Base-by-base conservation (phyloP, 1,140 invertebrate genomes). In the Zelostemma sp. region DNA sequence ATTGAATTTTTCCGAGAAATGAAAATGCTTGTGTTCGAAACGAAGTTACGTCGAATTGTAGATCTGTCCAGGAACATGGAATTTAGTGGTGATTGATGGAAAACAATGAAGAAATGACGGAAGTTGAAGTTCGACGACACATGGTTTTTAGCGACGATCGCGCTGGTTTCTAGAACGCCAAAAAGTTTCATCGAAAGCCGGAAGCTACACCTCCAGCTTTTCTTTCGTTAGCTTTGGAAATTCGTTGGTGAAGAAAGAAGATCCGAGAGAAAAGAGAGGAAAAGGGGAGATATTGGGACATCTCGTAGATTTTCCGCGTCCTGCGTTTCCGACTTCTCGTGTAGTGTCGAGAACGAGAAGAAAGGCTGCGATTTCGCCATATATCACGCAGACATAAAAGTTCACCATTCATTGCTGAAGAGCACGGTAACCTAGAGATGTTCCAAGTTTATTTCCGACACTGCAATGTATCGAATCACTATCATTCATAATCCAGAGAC, bases 261-360 rank as follows among this genome's bases (percentile, higher is more conserved):
- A n/a, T n/a, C n/a, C n/a, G n/a, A n/a, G n/a, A n/a, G 18, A 54
- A 56, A 25, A 43, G 28, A 41, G 12, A 18, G 33, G 21, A 16
- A 12, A 56, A 43, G 1, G 33, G 46, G 18, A 28, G 66, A 68
- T 43, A 74, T 67, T 50, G 63, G 65, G 73, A 72, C 73, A 72
- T 75, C 70, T 74, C 63, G 68, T 70, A 77, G 75, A 77, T 77
- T 75, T 73, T 73, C 68, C 63, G 56, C 63, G 70, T 73, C 75
- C 68, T 60, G 57, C 64, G 64, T 72, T 65, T 72, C 67, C 67
- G 74, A 70, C 66, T 69, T 72, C 47, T 57, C 53, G 61, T 67
- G 67, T 72, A 70, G 69, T 66, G 56, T 61, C 63, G 62, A 61
- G 66, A 54, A 62, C 57, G 47, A 65, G 64, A 72, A 73, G 65